A percentile compares a stretch with the other conserved stretches of the same genome.
Evolutionary conservation across 2,888 invertebrate genomes (phyloP).

Genomic region (Nesidiocoris tenuis): DNA sequence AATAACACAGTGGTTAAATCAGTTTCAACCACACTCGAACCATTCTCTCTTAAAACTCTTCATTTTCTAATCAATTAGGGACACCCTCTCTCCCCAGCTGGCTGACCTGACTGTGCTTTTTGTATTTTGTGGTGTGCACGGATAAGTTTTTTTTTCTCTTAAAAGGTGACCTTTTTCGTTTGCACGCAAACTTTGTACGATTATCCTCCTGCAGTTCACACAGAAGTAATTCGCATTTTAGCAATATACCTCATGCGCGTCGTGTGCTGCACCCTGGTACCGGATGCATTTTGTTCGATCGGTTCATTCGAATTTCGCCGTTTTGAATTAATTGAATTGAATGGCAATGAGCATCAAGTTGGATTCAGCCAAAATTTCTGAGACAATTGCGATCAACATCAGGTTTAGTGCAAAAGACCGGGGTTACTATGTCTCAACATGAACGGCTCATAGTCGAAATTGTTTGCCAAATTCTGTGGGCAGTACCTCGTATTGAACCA

Average conservation of each 20-base stretch:
- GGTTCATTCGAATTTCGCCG: not conserved
- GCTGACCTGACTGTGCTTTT: constrained; percentile 28
- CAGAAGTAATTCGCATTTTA: constrained; percentile 23
- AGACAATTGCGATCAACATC: too few relatives aligned
- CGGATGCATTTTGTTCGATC: not conserved
- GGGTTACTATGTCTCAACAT: too few relatives aligned
- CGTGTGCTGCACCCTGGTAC: constrained; percentile 29
- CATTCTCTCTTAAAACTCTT: not conserved
- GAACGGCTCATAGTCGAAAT: too few relatives aligned
- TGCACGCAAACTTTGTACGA: constrained; percentile 28
- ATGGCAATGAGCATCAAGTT: too few relatives aligned
- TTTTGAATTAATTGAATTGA: not conserved
- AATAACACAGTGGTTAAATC: too few relatives aligned
- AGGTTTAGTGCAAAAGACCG: too few relatives aligned
- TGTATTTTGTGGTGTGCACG: constrained; percentile 42
- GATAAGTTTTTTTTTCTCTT: constrained; percentile 18
- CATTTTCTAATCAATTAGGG: not conserved
- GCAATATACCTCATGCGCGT: constrained; percentile 1
- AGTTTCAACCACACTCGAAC: too few relatives aligned
- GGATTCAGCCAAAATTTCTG: too few relatives aligned
- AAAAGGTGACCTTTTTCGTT: constrained; percentile 26
- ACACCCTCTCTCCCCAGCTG: constrained; percentile 14
- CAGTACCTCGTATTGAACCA: too few relatives aligned
- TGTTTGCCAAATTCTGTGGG: too few relatives aligned
- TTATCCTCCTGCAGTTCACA: constrained; percentile 21